Base-by-base conservation (phyloP, 2,888 invertebrate species). In the Hydrotaea diabolus region DNA sequence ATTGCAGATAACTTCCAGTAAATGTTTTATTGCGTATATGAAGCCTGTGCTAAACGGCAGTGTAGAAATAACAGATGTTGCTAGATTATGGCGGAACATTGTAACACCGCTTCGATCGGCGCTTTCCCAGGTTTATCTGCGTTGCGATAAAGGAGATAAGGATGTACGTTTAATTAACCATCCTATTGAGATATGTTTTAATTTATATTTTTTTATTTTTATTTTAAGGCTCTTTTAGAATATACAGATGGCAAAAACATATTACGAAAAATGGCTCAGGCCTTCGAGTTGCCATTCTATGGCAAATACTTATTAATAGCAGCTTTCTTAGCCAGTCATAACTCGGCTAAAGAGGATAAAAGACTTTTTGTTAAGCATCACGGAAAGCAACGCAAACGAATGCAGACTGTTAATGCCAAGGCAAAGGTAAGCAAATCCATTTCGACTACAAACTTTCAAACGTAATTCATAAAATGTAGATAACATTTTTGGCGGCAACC, bases 291-390 rank as follows among this genome's bases (percentile, higher is more conserved):
- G 3, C 98, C 98, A 0, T 97, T 95, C 90, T 98, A 97, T 92
- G 96, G 97, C 0, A 98, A 98, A 92, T 98, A 95, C 91, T 93
- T 98, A 46, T 93, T 98, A 2, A 96, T 98, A 31, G 97, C 98
- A 8, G 96, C 98, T 0, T 98, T 97, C 91, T 93, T 98, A 83
- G 98, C 98, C 0, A 98, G 98, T 43, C 97, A 98, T 91, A 98
- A 98, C 92, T 97, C 98, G 0, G 95, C 96, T 0, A 97, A 96
- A 88, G 96, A 96, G 87, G 98, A 98, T 90, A 97, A 96, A 89
- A 93, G 96, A 66, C 93, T 98, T 62, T 98, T 98, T 91, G 94
- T 97, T 92, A 98, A 98, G 92, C 92, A 95, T 87, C 95, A 95
- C 87, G 95, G 95, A 0, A 96, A 96, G 89, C 95, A 95, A 88